A percentile compares a stretch with the other conserved stretches of the same genome.
phyloP scores from a whole-genome alignment of 2,797 vertebrate genomes.

The Spinibarbus caldwelli region DNA sequence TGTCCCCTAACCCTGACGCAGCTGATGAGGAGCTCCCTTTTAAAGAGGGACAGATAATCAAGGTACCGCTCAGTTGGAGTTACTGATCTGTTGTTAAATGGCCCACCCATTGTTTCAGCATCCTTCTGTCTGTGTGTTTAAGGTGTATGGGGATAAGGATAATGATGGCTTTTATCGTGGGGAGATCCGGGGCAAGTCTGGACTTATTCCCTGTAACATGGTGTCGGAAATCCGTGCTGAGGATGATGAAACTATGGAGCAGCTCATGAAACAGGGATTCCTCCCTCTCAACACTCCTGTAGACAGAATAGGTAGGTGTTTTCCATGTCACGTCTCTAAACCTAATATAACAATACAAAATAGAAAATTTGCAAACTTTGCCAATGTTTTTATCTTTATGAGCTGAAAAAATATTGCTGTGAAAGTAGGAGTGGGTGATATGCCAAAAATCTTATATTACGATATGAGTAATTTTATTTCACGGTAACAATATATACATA shows the following conservation, averaged over 20 bases:
- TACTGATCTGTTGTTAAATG: slow-evolving; percentile 19
- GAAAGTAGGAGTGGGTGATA: neutral
- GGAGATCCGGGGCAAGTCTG: slow-evolving; percentile 86
- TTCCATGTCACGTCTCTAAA: neutral
- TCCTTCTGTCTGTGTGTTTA: slow-evolving; percentile 41
- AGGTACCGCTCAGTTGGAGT: slow-evolving; percentile 59
- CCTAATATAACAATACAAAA: neutral
- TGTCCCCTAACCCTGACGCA: slow-evolving; percentile 97
- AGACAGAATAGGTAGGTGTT: slow-evolving; percentile 86
- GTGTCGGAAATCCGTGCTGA: slow-evolving; percentile 96
- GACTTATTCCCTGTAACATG: slow-evolving; percentile 97
- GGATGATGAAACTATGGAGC: slow-evolving; percentile 93
- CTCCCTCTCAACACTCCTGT: slow-evolving; percentile 93
- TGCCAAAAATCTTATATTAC: neutral
- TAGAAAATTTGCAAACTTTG: neutral
- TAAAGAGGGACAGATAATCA: slow-evolving; percentile 97
- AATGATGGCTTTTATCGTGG: slow-evolving; percentile 96
- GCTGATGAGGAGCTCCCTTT: slow-evolving; percentile 97
- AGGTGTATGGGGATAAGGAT: slow-evolving; percentile 98
- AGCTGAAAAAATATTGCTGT: neutral
- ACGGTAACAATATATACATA: too few species aligned
- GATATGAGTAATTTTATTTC: neutral
- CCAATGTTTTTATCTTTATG: neutral
- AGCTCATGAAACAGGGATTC: slow-evolving; percentile 94
- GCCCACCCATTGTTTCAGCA: neutral